These are phyloP conservation scores for Clivina fossor DNA, from an alignment of 2,888 invertebrate species.

Conservation along the genomic window DNA sequence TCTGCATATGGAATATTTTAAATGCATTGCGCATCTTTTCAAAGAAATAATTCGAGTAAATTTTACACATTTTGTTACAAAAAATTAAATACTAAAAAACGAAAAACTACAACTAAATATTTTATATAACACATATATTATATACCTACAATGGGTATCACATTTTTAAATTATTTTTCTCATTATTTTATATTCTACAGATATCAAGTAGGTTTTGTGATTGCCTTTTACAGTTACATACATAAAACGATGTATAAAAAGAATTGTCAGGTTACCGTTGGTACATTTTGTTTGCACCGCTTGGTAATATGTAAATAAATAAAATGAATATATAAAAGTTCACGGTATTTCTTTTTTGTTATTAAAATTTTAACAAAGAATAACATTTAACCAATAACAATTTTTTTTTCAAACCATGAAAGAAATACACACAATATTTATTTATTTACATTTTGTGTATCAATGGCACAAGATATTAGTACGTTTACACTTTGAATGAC, in stretches of 20 bases:
- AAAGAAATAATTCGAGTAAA: conserved; percentile 30
- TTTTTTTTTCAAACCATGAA: too few relatives aligned
- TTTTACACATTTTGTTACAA: conserved; percentile 34
- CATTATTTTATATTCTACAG: conserved; percentile 25
- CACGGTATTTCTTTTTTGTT: conserved; percentile 16
- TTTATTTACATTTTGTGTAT: conserved; percentile 29
- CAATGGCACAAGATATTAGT: conserved; percentile 29
- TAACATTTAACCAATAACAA: too few relatives aligned
- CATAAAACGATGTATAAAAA: conserved; percentile 33
- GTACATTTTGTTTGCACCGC: conserved; percentile 17
- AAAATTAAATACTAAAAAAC: conserved; percentile 34
- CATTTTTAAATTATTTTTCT: conserved; percentile 33
- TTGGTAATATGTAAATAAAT: conserved; percentile 23
- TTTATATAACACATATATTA: conserved; percentile 20
- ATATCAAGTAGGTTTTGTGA: conserved; percentile 31
- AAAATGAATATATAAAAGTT: conserved; percentile 21
- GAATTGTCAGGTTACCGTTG: conserved; percentile 24
- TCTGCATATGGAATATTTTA: conserved; percentile 52
- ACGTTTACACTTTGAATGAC: conserved; percentile 27
- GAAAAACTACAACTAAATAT: conserved; percentile 31
- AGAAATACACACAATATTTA: too few relatives aligned
- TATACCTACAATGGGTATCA: conserved; percentile 33
- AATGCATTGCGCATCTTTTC: conserved; percentile 46
- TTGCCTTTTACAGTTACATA: conserved; percentile 33
- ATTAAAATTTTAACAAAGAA: too few relatives aligned